Conservation (phyloP, 2,888 invertebrate species). For the Tipula lateralis region DNA sequence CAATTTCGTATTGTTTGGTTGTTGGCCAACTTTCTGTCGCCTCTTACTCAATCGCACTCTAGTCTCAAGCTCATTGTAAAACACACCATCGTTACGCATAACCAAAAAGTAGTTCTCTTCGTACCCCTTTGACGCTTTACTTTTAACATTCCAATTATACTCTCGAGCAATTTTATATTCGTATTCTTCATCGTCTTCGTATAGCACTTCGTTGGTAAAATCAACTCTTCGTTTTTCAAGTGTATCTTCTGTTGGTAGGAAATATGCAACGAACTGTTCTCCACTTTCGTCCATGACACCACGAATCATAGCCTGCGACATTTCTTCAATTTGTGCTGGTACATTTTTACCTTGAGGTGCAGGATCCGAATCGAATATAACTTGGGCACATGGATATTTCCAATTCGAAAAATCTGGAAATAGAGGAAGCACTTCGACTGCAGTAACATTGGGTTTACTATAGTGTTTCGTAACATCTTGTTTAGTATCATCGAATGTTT, state of each 20-base stretch:
- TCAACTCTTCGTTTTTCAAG: constrained; percentile 83
- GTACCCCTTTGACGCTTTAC: constrained; percentile 89
- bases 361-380: constrained; percentile 98
- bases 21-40: constrained; percentile 69
- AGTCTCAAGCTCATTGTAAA: constrained; percentile 93
- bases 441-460: constrained; percentile 90
- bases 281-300: constrained; percentile 99
- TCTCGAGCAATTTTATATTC: constrained; percentile 97
- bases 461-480: constrained; percentile 84
- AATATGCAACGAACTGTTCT: constrained; percentile 98
- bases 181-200: constrained; percentile 86
- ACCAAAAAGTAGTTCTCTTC: constrained; percentile 98
- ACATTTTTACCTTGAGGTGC: constrained; percentile 83
- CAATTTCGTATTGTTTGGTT: constrained; percentile 53
- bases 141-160: constrained; percentile 99
- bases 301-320: constrained; percentile 99
- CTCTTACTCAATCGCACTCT: constrained; percentile 91
- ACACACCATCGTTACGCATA: constrained; percentile 82
- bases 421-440: constrained; percentile 81
- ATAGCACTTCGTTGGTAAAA: constrained; percentile 66
- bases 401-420: constrained; percentile 96
- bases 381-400: constrained; percentile 97
- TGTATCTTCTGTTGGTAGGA: constrained; percentile 91
- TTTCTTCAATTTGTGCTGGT: constrained; percentile 88
- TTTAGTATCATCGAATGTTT: constrained; percentile 90